A percentile compares a stretch with the other conserved stretches of the same genome.
phyloP scores from a whole-genome alignment of 2,888 invertebrate species.

The Amorpha juglandis region DNA sequence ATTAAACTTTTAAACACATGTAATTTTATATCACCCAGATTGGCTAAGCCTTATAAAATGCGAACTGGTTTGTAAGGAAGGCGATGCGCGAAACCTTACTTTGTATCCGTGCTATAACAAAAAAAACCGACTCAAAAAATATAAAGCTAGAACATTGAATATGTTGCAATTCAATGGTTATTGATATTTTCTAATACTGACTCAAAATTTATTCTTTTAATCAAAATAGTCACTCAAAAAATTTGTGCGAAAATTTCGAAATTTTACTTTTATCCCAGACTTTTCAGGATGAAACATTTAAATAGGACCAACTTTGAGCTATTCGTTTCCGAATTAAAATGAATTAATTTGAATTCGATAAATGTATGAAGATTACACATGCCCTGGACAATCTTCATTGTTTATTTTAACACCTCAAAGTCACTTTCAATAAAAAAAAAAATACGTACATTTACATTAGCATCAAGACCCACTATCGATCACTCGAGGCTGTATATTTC shows the following conservation, averaged over 20 bases:
- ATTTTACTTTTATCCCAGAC: too few relatives aligned
- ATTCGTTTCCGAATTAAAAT: too few relatives aligned
- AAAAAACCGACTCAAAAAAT: background rate
- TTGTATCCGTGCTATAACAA: background rate
- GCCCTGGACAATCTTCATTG: background rate
- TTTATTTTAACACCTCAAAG: background rate
- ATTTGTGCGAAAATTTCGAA: too few relatives aligned
- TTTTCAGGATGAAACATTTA: too few relatives aligned
- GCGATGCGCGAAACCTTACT: slow-evolving; percentile 7
- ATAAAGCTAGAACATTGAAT: too few relatives aligned
- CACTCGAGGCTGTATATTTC: slow-evolving; percentile 40
- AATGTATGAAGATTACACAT: too few relatives aligned
- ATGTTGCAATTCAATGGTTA: too few relatives aligned
- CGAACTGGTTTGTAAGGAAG: slow-evolving; percentile 15
- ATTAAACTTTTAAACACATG: background rate
- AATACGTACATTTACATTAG: slow-evolving; percentile 24
- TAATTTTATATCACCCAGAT: background rate
- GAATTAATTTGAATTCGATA: too few relatives aligned
- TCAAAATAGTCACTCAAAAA: too few relatives aligned
- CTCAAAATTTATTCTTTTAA: too few relatives aligned
- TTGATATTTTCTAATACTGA: too few relatives aligned
- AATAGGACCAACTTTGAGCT: too few relatives aligned
- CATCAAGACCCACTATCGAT: slow-evolving; percentile 39
- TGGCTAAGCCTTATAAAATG: background rate
- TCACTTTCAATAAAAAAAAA: slow-evolving; percentile 11